Evolutionary conservation across 2,888 invertebrate genomes (phyloP).

Genomic region (Sceliomorpha sp.): DNA sequence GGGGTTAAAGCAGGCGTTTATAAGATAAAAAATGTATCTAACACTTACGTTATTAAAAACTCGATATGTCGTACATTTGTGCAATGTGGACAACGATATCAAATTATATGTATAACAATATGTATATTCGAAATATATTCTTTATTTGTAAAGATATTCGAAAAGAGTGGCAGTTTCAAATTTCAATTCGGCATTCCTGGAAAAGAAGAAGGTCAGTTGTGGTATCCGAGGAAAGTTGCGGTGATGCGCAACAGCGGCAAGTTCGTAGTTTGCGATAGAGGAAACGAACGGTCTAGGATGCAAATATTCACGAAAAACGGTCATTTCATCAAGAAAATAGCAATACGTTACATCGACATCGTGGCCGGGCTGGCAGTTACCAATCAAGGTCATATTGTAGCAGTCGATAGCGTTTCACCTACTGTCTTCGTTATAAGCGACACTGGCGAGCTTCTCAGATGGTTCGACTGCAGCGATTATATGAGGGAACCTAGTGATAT

Average conservation of each 20-base stretch:
- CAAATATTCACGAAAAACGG: slow-evolving; percentile 98
- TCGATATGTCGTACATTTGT: no score
- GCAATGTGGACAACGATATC: no score
- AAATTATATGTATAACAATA: no score
- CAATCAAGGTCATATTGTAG: slow-evolving; percentile 94
- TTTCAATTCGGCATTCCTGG: slow-evolving; percentile 97
- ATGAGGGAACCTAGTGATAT: slow-evolving; percentile 99
- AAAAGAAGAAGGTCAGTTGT: slow-evolving; percentile 97
- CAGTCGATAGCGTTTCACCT: slow-evolving; percentile 98
- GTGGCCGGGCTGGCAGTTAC: slow-evolving; percentile 97
- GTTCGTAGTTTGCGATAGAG: slow-evolving; percentile 98
- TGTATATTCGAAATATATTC: no score
- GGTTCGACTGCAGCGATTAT: slow-evolving; percentile 99
- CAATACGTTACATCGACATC: slow-evolving; percentile 92
- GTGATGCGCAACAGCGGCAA: slow-evolving; percentile 93
- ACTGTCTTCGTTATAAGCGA: slow-evolving; percentile 97
- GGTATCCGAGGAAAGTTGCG: slow-evolving; percentile 98
- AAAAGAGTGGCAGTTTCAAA: slow-evolving; percentile 95
- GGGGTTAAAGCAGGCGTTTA: no score
- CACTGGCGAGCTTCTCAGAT: slow-evolving; percentile 94
- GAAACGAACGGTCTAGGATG: slow-evolving; percentile 97
- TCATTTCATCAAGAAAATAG: slow-evolving; percentile 97
- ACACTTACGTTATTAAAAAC: no score
- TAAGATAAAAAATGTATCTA: no score
- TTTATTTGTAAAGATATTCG: slow-evolving; percentile 90